A percentile compares a stretch with the other conserved stretches of the same genome.
These are phyloP conservation scores for Conopomorpha cramerella DNA, from an alignment of 1,140 invertebrate species.

Conservation along the genomic window DNA sequence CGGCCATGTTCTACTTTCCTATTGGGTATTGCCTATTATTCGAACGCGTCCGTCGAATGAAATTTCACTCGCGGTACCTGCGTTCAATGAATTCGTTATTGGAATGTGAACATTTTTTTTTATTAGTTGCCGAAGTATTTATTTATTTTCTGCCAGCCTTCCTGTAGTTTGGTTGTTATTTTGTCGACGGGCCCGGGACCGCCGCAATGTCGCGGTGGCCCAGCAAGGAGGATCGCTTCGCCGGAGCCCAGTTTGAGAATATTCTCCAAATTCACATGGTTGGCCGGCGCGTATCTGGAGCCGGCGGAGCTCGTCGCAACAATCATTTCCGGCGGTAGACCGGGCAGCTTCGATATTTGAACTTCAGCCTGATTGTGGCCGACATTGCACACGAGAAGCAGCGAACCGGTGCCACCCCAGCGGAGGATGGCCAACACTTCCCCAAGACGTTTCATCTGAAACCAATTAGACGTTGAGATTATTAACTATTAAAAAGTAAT, in stretches of 20 bases:
- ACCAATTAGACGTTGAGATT: neutral
- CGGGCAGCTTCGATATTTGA: slow-evolving; percentile 28
- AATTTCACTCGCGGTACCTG: too few species aligned
- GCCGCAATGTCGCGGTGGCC: slow-evolving; percentile 33
- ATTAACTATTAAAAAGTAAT: too few species aligned
- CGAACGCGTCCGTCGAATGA: too few species aligned
- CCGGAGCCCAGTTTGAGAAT: slow-evolving; percentile 27
- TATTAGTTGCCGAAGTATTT: slow-evolving; percentile 39
- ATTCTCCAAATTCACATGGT: slow-evolving; percentile 26
- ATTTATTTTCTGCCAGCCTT: slow-evolving; percentile 51
- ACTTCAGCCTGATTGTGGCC: slow-evolving; percentile 18
- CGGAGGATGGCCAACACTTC: slow-evolving; percentile 26
- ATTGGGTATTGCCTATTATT: too few species aligned
- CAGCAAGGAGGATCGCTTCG: slow-evolving; percentile 29
- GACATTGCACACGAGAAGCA: slow-evolving; percentile 31
- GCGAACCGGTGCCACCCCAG: slow-evolving; percentile 32
- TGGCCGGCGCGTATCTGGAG: slow-evolving; percentile 20
- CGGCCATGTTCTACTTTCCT: slow-evolving; percentile 6
- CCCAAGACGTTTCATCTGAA: slow-evolving; percentile 29
- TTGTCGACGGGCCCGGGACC: slow-evolving; percentile 48
- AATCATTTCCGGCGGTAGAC: slow-evolving; percentile 32
- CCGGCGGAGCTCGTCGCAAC: slow-evolving; percentile 28
- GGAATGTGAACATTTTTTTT: too few species aligned
- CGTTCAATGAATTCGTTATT: too few species aligned
- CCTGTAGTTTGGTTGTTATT: slow-evolving; percentile 40